Base-by-base conservation (phyloP, 37 sponge, comb jelly and placozoan genomes). In the Aphrocallistes beatrix region DNA sequence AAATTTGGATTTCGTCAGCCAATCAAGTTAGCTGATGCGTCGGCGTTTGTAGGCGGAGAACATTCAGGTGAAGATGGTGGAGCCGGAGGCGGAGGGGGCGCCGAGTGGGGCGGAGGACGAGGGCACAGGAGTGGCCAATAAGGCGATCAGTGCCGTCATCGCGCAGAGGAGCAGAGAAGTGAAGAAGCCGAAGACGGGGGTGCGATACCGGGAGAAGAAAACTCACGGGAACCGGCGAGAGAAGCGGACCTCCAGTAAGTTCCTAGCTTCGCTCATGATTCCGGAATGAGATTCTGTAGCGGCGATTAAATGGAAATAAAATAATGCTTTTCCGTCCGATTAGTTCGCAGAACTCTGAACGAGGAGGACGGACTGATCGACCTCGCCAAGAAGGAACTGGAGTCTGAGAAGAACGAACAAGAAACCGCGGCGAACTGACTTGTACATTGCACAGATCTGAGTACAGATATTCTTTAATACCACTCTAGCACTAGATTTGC, bases 341-440 rank as follows among this genome's bases (percentile, higher is more conserved):
- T 60, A 60, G 75, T 60, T 60, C 10, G 75, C 10, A 3, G 75
- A 13, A 60, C 75, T 3, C 75, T 60, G 75, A 60, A 60, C 34
- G 75, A 60, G n/a, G 75, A 60, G 75, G 75, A 60, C 75, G 75
- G 75, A 60, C 75, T 60, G 3, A 60, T 60, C 75, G 75, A 60
- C 28, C 75, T 19, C 6, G 75, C 75, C 3, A 60, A 60, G 75
- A 60, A 60, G 34, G 75, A 60, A 30, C 21, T 60, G 3, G 17
- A 21, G 25, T n/a, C n/a, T n/a, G n/a, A n/a, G n/a, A n/a, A n/a
- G n/a, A n/a, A n/a, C n/a, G n/a, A n/a, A n/a, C n/a, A n/a, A n/a
- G n/a, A n/a, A n/a, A n/a, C n/a, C n/a, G n/a, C n/a, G n/a, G n/a
- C n/a, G n/a, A n/a, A n/a, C n/a, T n/a, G n/a, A n/a, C n/a, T n/a